Evolutionary conservation across 2,888 invertebrate species (phyloP), one percentile per base, ranked within the genome.

Genomic region (Synergus umbraculus): DNA sequence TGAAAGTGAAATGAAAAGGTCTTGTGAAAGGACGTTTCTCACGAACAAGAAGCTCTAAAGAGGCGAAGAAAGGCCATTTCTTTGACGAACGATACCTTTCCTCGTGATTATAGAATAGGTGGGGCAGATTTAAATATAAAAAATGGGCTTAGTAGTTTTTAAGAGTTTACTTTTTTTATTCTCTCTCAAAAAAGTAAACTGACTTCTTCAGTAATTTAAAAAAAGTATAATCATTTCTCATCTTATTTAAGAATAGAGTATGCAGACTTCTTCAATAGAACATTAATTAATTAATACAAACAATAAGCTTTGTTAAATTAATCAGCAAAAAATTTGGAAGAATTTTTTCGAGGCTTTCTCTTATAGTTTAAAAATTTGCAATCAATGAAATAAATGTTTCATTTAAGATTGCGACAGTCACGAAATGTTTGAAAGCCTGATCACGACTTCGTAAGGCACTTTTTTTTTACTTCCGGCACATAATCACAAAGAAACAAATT

Each of bases 21-120:
- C 37, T 73, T n/a, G 73, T 54, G 73, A 73, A 73, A 73, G 73
- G 73, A 54, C 54, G 49, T 73, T 73, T 73, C 73, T 73, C 73
- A 73, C 37, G 73, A 54, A 41, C 37, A 54, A 73, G 49, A 54
- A 73, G 41, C n/a, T 15, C 54, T 54, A 41, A 54, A 73, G 49
- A 29, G 37, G 37, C 49, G 49, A 37, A 29, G 49, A 49, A 22
- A n/a, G 49, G 13, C 46, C 29, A 73, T 73, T 73, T 54, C 69
- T 73, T 73, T 54, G 22, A 29, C 29, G 9, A 67, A n/a, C 18
- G 67, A 37, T 10, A 4, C 37, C 49, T 73, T 73, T 49, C 29
- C 73, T 41, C 54, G 10, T 18, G 10, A 41, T 73, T 58, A 37
- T 73, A 12, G 10, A 37, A 73, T 37, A 63, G 63, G 63, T 49